Evolutionary conservation across 2,888 invertebrate species (phyloP), one percentile per base, ranked within the genome.

Genomic region (Lutraria lutraria): DNA sequence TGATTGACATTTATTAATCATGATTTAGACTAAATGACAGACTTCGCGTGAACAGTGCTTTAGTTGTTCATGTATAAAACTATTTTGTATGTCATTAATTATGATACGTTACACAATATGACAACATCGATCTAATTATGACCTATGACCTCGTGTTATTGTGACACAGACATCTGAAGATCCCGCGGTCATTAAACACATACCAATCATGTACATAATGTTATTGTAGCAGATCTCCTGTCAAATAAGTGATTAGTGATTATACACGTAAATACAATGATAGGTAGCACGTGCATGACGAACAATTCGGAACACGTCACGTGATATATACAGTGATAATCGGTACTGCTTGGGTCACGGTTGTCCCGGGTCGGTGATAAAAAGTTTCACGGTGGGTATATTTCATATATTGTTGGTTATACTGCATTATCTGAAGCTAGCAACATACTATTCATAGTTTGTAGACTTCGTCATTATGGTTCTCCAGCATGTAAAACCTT

Each of bases 131-230:
- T 29, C 83, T 88, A 83, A 88, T 83, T 83, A 88, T 87, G 88
- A 88, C 88, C 87, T 90, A 82, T 90, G 86, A 90, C 87, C 90
- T 31, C 76, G 87, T 90, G 90, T 88, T 90, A 85, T 13, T 34
- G 19, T 87, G 88, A 86, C 88, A 86, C 80, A 52, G 79, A 90
- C 90, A 79, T 90, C 87, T 76, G 29, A 90, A 25, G 79, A 54
- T 83, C 90, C 90, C 87, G 15, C 16, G 85, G 80, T 88, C 90
- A 79, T 90, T 87, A 90, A 90, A 86, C 82, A 89, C 89, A 83
- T 86, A 83, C 76, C 85, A 52, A 81, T 76, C 76, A 76, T 76
- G 76, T 76, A 76, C 31, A 25, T 34, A 31, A 76, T 76, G 76
- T 76, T 76, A 76, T 76, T 31, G 76, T 31, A 76, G 76, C 76